phyloP scores from a whole-genome alignment of 1,140 invertebrate species.

The Macrobrachium nipponense region DNA sequence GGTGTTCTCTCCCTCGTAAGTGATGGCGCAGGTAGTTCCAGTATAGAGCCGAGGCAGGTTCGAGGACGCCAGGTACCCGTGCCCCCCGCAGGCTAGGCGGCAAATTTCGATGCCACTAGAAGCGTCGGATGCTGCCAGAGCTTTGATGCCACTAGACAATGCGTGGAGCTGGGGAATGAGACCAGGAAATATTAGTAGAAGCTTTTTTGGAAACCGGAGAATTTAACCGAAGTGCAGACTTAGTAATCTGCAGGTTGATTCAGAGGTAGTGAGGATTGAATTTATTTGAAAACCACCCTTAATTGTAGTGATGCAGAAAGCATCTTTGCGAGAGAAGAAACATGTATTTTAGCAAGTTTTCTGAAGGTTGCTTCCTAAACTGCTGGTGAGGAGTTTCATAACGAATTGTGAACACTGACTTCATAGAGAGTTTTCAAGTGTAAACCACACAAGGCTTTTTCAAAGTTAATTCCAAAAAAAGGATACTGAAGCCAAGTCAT shows the following conservation, averaged over 20 bases:
- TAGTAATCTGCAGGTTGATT: neutral
- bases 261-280: too few relatives aligned
- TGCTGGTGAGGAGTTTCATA: too few relatives aligned
- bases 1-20: slow-evolving; percentile 96
- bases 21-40: slow-evolving; percentile 84
- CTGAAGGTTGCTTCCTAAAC: too few relatives aligned
- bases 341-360: too few relatives aligned
- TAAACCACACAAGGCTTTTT: too few relatives aligned
- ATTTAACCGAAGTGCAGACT: neutral
- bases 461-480: too few relatives aligned
- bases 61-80: slow-evolving; percentile 89
- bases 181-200: neutral
- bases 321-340: too few relatives aligned
- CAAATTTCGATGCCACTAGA: slow-evolving; percentile 82
- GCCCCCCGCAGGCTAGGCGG: slow-evolving; percentile 91
- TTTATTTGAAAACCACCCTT: too few relatives aligned
- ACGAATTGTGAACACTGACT: too few relatives aligned
- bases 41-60: slow-evolving; percentile 88
- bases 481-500: too few relatives aligned
- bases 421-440: too few relatives aligned
- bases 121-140: slow-evolving; percentile 81
- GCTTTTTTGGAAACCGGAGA: neutral
- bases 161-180: slow-evolving; percentile 80
- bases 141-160: slow-evolving; percentile 90
- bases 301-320: too few relatives aligned